Evolutionary conservation across 2,888 invertebrate species (phyloP), one percentile per base, ranked within the genome.

Genomic region (Parasteatoda lunata): DNA sequence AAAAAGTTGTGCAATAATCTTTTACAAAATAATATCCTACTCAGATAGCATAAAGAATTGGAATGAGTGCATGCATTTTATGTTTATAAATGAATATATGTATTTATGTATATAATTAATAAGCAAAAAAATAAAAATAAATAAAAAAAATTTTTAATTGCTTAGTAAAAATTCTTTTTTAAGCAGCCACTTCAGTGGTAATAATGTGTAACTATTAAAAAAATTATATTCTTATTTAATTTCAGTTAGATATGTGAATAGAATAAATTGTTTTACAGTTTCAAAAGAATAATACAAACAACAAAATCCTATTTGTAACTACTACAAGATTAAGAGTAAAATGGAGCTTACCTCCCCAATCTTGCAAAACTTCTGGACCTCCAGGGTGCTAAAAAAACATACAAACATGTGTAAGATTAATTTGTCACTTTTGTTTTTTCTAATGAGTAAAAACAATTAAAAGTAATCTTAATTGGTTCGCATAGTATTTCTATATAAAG

Each of bases 351-450:
- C 98, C 98, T 52, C 95, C 96, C 92, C 97, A 96, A 92, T 98
- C 98, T 90, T 98, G 92, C 15, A 98, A 93, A 88, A 98, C 97
- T 93, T 98, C 98, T 92, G 98, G 97, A 77, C 98, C 98, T 80
- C 98, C 98, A 89, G 98, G 98, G 93, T 98, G 98, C 98, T 98
- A 91, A 87, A 86, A 30, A 30, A 30, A 30, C 30, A 30, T 30
- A 30, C 30, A 2, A 30, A 30, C 30, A 30, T 30, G 0, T 30
- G 30, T 30, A 30, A 30, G 30, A 30, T 30, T 30, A 30, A 30
- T 30, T 30, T 0, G 30, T 30, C 30, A 30, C 30, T 30, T 30
- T 30, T 2, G 30, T 30, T 30, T 30, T 30, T 30, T 30, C 30
- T 30, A 30, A 1, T 30, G 0, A 30, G 30, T 30, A 30, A 30